Evolutionary conservation across 2,888 invertebrate genomes (phyloP).

Genomic region (Yponomeuta sedellus): DNA sequence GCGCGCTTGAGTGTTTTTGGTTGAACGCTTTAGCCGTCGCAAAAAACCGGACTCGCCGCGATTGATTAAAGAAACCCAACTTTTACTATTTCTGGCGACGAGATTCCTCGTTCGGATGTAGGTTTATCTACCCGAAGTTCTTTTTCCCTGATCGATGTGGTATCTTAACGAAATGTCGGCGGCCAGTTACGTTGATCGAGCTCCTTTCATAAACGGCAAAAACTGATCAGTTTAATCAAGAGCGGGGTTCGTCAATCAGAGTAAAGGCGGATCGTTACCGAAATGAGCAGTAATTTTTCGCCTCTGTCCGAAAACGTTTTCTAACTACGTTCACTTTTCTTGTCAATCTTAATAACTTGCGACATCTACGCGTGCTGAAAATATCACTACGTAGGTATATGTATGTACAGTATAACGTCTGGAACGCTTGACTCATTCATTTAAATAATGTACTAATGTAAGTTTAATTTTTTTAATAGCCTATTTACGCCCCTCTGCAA

Average conservation of each 20-base stretch:
- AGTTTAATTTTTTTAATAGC: too few species aligned
- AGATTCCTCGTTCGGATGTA: neutral
- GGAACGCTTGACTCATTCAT: too few species aligned
- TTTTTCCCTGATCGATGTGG: constrained; percentile 23
- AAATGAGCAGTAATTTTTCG: constrained; percentile 67
- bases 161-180: constrained; percentile 35
- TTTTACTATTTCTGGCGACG: neutral
- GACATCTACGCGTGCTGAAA: too few species aligned
- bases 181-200: constrained; percentile 50
- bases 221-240: constrained; percentile 71
- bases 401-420: too few species aligned
- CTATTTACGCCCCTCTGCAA: too few species aligned
- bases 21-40: neutral
- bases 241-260: constrained; percentile 56
- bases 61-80: constrained; percentile 3
- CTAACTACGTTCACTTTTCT: constrained; percentile 35
- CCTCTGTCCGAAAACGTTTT: constrained; percentile 62
- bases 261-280: constrained; percentile 51
- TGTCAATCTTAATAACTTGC: neutral
- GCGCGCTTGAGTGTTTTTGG: neutral
- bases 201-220: constrained; percentile 62
- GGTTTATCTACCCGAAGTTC: constrained; percentile 15
- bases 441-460: too few species aligned
- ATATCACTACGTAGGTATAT: neutral
- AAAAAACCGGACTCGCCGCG: neutral